Base-by-base conservation (phyloP, 2,113 vertebrate genomes). In the Chaetodon trifascialis region DNA sequence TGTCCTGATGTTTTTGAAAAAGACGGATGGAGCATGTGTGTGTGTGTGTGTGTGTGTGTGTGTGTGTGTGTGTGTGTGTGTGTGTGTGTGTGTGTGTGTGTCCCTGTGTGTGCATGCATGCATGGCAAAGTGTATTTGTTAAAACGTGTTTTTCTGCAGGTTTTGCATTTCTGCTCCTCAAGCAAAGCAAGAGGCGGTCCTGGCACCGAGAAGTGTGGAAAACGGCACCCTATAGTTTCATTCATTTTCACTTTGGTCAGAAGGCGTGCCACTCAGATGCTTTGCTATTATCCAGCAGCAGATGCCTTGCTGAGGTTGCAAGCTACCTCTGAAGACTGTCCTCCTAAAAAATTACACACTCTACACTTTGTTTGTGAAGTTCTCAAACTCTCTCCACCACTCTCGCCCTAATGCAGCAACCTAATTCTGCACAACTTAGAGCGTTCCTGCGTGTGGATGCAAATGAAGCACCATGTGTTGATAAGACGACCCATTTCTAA, bases 1-100 rank as follows among this genome's bases (percentile, higher is more conserved):
- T 92, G 87, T 89, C 73, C 87, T 87, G 70, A 78, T 83, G 82
- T 89, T 73, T 88, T 88, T 23, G n/a, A 74, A 25, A 60, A n/a
- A 67, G 47, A 52, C 52, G 51, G 38, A 69, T 11, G 36, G 36
- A 23, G 47, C 40, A 59, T 30, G 30, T 38, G 19, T 12, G 16
- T 51, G 62, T n/a, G 14, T 55, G 60, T 66, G 70, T 52, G 47
- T 60, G 54, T 23, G 12, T 60, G 60, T 68, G 68, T 54, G 54
- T 30, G 10, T 51, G 56, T 12, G 15, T n/a, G n/a, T n/a, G n/a
- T n/a, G n/a, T n/a, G n/a, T n/a, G 30, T 30, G 30, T 30, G 30
- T 38, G 19, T 12, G 16, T 51, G 62, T n/a, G 14, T 55, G 60
- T 66, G 70, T 52, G 47, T 60, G 54, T 23, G 12, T 60, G 60